A percentile compares a stretch with the other conserved stretches of the same genome.
Evolutionary conservation across 2,888 invertebrate species (phyloP).

Genomic region (Ariolimax columbianus): DNA sequence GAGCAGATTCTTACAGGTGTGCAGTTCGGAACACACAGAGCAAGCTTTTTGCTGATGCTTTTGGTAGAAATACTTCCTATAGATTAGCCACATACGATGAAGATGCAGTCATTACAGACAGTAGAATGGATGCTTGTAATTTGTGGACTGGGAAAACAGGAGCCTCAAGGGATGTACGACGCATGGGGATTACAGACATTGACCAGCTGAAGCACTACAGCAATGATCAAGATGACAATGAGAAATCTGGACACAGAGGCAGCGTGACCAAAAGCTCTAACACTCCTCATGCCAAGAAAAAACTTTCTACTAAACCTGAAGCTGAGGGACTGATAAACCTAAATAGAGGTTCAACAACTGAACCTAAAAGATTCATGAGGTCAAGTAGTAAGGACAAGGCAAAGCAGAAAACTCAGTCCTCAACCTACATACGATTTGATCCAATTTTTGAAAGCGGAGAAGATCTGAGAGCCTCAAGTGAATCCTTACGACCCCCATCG

Average conservation of each 20-base stretch:
- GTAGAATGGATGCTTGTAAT: slow-evolving; percentile 59
- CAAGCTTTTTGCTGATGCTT: slow-evolving; percentile 53
- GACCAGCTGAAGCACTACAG: slow-evolving; percentile 64
- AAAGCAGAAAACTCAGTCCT: slow-evolving; percentile 60
- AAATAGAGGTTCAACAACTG: neutral
- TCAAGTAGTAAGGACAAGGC: slow-evolving; percentile 56
- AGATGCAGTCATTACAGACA: slow-evolving; percentile 45
- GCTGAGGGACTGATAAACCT: slow-evolving; percentile 37
- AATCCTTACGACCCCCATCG: slow-evolving; percentile 61
- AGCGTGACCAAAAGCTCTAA: slow-evolving; percentile 30
- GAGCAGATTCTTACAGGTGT: slow-evolving; percentile 70
- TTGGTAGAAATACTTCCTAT: slow-evolving; percentile 65
- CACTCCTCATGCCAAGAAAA: slow-evolving; percentile 53
- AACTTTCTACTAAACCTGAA: slow-evolving; percentile 47
- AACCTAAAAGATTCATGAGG: slow-evolving; percentile 16
- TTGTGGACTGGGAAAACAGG: slow-evolving; percentile 52
- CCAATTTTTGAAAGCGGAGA: slow-evolving; percentile 72
- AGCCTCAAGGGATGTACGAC: slow-evolving; percentile 60
- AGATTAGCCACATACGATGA: slow-evolving; percentile 64
- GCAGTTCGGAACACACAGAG: slow-evolving; percentile 68
- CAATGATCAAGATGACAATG: slow-evolving; percentile 48
- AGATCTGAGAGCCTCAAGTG: slow-evolving; percentile 63
- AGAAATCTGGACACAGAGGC: slow-evolving; percentile 15
- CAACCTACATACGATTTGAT: slow-evolving; percentile 71
- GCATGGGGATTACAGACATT: slow-evolving; percentile 72